Evolutionary conservation across 2,113 vertebrate genomes (phyloP), one percentile per base, ranked within the genome.

Genomic region (Gobiocypris rarus): DNA sequence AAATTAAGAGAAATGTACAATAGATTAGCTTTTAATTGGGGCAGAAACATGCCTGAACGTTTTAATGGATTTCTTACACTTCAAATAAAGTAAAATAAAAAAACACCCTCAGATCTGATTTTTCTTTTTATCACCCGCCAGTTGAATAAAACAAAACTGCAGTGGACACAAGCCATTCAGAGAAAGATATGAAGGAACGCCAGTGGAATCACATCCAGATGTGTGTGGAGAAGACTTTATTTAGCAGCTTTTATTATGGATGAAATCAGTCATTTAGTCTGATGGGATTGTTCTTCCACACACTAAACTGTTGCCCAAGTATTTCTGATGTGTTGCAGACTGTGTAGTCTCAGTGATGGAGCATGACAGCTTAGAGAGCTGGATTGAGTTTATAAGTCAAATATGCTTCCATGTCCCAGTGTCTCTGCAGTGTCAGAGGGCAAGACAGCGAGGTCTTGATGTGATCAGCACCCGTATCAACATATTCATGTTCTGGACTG

Each of bases 161-260:
- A 45, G n/a, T 45, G 70, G 70, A 73, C 70, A 73, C 38, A 48
- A 48, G 70, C 70, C 70, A 48, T 48, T 73, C n/a, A 9, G 41
- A 0, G 22, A 73, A 45, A 9, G 70, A 73, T 73, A 73, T 73
- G 41, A 48, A 73, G 70, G 6, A 73, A 73, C 5, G 6, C 70
- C 41, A 13, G 38, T 14, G 70, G 41, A 73, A 48, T 73, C 41
- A 26, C 41, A 48, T 73, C 70, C 70, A 73, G 41, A 73, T 73
- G 70, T 73, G 69, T 71, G 41, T 70, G n/a, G 48, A 52, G 45
- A 31, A 28, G 15, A 28, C 14, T 52, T 48, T 28, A 28, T 50
- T 31, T 31, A 73, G 41, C 41, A 26, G 70, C 26, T 73, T 73
- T 73, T 48, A 73, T 7, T 45, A 45, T 71, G 69, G 41, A n/a